phyloP scores from a whole-genome alignment of 2,888 invertebrate species.

The Tipula vernalis region DNA sequence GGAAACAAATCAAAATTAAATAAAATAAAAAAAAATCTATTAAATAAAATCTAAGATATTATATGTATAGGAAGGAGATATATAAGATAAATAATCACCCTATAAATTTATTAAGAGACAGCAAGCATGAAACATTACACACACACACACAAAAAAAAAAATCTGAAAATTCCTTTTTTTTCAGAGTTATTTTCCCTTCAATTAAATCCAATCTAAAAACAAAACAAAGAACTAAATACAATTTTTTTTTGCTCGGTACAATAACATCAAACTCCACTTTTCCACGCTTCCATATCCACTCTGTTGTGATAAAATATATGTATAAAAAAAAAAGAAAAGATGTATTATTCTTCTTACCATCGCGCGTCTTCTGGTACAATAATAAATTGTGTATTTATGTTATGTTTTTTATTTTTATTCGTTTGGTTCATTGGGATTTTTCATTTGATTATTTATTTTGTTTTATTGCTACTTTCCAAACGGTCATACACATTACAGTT shows the following conservation, averaged over 20 bases:
- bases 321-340: background rate
- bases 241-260: background rate
- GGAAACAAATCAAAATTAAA: background rate
- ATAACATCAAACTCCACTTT: conserved; percentile 10
- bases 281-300: conserved; percentile 7
- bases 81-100: background rate
- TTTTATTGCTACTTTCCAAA: background rate
- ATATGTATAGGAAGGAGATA: background rate
- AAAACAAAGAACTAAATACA: conserved; percentile 8
- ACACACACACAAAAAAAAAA: background rate
- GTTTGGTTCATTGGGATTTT: background rate
- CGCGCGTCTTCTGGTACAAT: background rate
- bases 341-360: background rate
- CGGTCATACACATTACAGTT: background rate
- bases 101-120: conserved; percentile 4
- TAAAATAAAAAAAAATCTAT: background rate
- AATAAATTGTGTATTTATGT: background rate
- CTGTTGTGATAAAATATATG: background rate
- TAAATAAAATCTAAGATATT: background rate
- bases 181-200: conserved; percentile 8
- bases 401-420: background rate
- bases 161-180: conserved; percentile 9
- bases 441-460: background rate
- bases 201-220: conserved; percentile 10
- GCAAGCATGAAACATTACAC: background rate